Conservation (phyloP, 2,888 invertebrate genomes). For the Amphiduros pacificus region DNA sequence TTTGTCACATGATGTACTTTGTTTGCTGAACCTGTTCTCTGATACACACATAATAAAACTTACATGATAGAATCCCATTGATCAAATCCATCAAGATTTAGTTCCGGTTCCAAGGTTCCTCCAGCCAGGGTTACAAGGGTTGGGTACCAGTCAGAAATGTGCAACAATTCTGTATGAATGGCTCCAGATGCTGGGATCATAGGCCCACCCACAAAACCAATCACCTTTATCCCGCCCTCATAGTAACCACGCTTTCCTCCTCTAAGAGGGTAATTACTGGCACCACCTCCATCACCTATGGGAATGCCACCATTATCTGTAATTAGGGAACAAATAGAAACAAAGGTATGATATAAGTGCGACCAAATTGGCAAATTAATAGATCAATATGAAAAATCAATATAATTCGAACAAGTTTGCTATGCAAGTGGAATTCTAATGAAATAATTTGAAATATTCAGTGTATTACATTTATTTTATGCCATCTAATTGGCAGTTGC, state of each 20-base stretch:
- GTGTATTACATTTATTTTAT: too few relatives aligned
- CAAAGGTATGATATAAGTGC: too few relatives aligned
- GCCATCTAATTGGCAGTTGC: too few relatives aligned
- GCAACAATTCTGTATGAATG: neutral
- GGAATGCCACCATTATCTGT: neutral
- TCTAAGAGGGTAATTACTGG: neutral
- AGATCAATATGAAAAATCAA: too few relatives aligned
- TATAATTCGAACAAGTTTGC: too few relatives aligned
- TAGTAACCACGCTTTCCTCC: slow-evolving; percentile 41
- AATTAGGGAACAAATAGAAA: too few relatives aligned
- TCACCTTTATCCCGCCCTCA: slow-evolving; percentile 38
- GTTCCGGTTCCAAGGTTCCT: neutral
- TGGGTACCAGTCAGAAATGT: neutral
- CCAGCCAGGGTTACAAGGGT: neutral
- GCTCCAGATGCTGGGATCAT: neutral
- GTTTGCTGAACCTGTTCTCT: too few relatives aligned
- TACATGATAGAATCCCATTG: neutral
- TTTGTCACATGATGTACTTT: too few relatives aligned
- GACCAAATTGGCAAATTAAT: too few relatives aligned
- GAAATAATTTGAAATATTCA: too few relatives aligned
- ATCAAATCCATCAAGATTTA: neutral
- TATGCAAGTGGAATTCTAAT: too few relatives aligned
- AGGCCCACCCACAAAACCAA: neutral
- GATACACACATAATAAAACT: neutral
- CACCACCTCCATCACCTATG: neutral